phyloP scores from a whole-genome alignment of 2,113 vertebrate genomes.

The Sander vitreus region DNA sequence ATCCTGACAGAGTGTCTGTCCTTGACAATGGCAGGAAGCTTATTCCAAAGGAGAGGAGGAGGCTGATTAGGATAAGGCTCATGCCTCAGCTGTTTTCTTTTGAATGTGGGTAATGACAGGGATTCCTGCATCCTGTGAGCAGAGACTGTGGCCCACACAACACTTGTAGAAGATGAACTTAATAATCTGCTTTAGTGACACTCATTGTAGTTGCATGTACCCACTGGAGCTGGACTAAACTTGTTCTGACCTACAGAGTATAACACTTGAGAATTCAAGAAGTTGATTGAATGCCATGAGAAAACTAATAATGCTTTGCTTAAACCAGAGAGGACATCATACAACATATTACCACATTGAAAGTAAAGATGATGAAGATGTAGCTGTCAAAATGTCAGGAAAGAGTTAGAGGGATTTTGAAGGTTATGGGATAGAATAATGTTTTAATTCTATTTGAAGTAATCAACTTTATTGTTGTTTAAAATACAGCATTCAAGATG shows the following conservation, averaged over 20 bases:
- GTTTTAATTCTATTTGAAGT: not conserved
- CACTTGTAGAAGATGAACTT: slow-evolving; percentile 9
- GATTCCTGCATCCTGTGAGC: slow-evolving; percentile 46
- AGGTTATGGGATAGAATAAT: not conserved
- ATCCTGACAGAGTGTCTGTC: slow-evolving; percentile 62
- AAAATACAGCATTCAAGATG: not conserved
- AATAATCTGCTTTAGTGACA: slow-evolving; percentile 24
- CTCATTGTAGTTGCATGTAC: not conserved
- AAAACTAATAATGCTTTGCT: not conserved
- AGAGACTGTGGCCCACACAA: slow-evolving; percentile 13
- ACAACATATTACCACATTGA: not conserved
- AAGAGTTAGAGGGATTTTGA: not conserved
- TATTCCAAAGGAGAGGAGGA: slow-evolving; percentile 47
- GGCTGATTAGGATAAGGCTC: slow-evolving; percentile 51
- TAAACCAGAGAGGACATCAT: not conserved
- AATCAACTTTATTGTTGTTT: not conserved
- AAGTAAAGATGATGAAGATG: not conserved
- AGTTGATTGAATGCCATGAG: not conserved
- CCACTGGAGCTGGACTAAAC: not conserved
- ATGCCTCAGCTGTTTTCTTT: slow-evolving; percentile 71
- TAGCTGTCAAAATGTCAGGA: not conserved
- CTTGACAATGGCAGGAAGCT: slow-evolving; percentile 71
- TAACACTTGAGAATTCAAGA: not conserved
- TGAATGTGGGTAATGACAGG: slow-evolving; percentile 57
- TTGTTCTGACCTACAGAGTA: not conserved